Evolutionary conservation across 2,113 vertebrate genomes (phyloP), one percentile per base, ranked within the genome.

Genomic region (Austrofundulus limnaeus): DNA sequence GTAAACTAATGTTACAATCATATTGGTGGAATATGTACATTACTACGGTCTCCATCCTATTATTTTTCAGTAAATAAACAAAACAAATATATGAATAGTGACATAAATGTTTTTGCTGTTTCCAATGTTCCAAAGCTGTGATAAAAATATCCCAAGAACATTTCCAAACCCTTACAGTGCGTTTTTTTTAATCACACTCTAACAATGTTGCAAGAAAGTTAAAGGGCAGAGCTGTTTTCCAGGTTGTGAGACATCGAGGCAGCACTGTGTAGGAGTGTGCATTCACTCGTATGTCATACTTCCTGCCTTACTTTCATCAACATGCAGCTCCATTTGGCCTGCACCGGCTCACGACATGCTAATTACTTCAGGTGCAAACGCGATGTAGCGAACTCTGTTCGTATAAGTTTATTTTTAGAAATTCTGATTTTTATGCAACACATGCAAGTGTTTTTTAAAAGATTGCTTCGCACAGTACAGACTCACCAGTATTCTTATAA

Each of bases 201-300:
- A 10, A 11, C 15, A 43, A 5, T 43, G 25, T 19, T 7, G 16
- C 28, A 31, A 16, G 15, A 43, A 43, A 43, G 41, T 43, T 43
- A 43, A 43, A 43, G 41, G 41, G 5, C 16, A 16, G 41, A 41
- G 12, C 20, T 21, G 15, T 23, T 41, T 57, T 13, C 41, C 21
- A 24, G 54, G 13, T n/a, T 15, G 54, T 17, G 38, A 42, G 15
- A 21, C 21, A 11, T 12, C 1, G 15, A 42, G 54, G 54, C 38
- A 56, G 54, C 38, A 11, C 16, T 24, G 38, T 15, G 37, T 56
- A 56, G 54, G 54, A 56, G 34, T 56, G 20, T 24, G 15, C 13
- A 23, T 15, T 34, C 31, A 34, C 31, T 34, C 10, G 31, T 12
- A 57, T 9, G 15, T 16, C 20, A 14, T n/a, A 19, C 42, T 59